Percentiles rank a stretch among this genome's conserved stretches.
phyloP scores from a whole-genome alignment of 2,888 invertebrate species.

The Aleiodes leptofemur region DNA sequence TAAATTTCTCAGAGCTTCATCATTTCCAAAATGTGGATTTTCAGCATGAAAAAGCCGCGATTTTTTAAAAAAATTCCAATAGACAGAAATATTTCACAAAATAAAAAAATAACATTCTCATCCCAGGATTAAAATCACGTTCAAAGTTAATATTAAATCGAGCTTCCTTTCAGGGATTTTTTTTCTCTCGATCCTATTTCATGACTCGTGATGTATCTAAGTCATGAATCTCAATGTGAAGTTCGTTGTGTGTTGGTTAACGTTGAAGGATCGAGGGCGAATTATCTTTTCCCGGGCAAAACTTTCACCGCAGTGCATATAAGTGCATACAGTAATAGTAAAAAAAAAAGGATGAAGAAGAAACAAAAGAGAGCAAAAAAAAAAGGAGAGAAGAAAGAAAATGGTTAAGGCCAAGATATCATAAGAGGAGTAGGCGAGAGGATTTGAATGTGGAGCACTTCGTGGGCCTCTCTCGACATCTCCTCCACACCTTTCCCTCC shows the following conservation, averaged over 20 bases:
- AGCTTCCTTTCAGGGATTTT: slow-evolving; percentile 21
- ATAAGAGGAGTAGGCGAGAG: slow-evolving; percentile 42
- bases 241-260: slow-evolving; percentile 57
- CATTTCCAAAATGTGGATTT: too few species aligned
- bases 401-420: slow-evolving; percentile 44
- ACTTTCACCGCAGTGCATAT: slow-evolving; percentile 59
- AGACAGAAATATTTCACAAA: too few species aligned
- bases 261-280: slow-evolving; percentile 61
- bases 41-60: too few species aligned
- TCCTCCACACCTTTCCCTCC: slow-evolving; percentile 30
- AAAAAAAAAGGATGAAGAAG: slow-evolving; percentile 12
- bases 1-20: too few species aligned
- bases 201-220: slow-evolving; percentile 47
- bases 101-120: not conserved
- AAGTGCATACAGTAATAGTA: slow-evolving; percentile 30
- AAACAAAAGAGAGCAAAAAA: not conserved
- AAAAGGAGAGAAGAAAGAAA: slow-evolving; percentile 3
- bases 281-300: slow-evolving; percentile 54
- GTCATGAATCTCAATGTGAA: slow-evolving; percentile 65
- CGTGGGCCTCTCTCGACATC: slow-evolving; percentile 33
- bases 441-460: slow-evolving; percentile 42
- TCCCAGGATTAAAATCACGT: slow-evolving; percentile 27
- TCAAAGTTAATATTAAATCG: slow-evolving; percentile 33
- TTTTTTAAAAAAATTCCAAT: too few species aligned
- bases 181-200: slow-evolving; percentile 21